Evolutionary conservation across 2,888 invertebrate species (phyloP), one percentile per base, ranked within the genome.

Genomic region (Tachystola acroxantha): DNA sequence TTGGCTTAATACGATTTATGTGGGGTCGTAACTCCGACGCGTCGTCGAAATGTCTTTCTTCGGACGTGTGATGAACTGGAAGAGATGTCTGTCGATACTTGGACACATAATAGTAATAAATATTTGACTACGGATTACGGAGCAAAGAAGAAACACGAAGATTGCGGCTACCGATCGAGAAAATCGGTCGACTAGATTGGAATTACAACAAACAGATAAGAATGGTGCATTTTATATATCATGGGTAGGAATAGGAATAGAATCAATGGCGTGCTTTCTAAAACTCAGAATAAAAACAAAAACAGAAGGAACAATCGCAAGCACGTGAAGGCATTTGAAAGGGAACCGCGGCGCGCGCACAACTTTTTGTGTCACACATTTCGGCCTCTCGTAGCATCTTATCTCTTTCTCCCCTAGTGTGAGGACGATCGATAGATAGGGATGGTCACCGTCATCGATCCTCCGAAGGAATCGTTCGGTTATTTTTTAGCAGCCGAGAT

Each of bases 401-500:
- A 59, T 64, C 64, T 64, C 60, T 58, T 59, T 68, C 65, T 60
- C 64, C 68, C 63, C 61, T 57, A 62, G 67, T 59, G 51, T 62
- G 53, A 52, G 47, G 57, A 52, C 50, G 47, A 53, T 55, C 67
- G 70, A 77, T 76, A 73, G 76, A 71, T 70, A 70, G 70, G 58
- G 61, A 69, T 53, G 57, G 64, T 16, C 16, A 16, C 16, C 16
- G 6, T 16, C 16, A 3, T 16, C 16, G 6, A 68, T 61, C 64
- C 62, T 53, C 60, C 58, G 57, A 75, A 74, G 77, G 76, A 78
- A 80, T 65, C 69, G 70, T 65, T 61, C 68, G 59, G 57, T 72
- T 63, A 71, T 80, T 86, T 84, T 86, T 85, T 82, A 72, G 65
- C 66, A 56, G 72, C 57, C 61, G 73, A 79, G 82, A 84, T 85